Conservation (phyloP, 2,888 invertebrate genomes). For the Cryptus viduatorius region DNA sequence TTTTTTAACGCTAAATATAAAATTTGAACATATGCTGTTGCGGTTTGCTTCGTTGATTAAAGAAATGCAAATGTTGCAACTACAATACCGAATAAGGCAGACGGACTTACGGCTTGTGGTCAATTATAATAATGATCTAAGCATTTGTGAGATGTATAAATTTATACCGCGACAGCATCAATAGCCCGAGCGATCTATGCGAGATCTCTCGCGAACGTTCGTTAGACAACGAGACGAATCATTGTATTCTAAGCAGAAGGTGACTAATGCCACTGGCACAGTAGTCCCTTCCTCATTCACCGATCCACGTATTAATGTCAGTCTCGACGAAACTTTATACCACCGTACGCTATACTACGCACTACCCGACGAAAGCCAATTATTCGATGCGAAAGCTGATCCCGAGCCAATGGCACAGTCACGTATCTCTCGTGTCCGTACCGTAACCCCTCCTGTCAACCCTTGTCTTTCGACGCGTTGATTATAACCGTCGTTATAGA, state of each 20-base stretch:
- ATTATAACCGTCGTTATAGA: slow-evolving; percentile 49
- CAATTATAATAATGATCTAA: slow-evolving; percentile 63
- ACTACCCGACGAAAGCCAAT: slow-evolving; percentile 38
- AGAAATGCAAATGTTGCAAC: not conserved
- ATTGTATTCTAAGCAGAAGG: slow-evolving; percentile 58
- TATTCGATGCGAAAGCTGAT: slow-evolving; percentile 42
- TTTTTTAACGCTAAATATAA: not conserved
- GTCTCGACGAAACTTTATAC: slow-evolving; percentile 49
- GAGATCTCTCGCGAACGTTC: slow-evolving; percentile 23
- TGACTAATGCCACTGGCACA: slow-evolving; percentile 59
- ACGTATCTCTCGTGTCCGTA: slow-evolving; percentile 38
- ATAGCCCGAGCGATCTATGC: slow-evolving; percentile 51
- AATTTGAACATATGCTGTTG: too few relatives aligned
- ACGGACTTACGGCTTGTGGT: slow-evolving; percentile 26
- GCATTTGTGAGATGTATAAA: slow-evolving; percentile 9
- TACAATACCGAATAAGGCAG: slow-evolving; percentile 9
- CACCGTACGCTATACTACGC: not conserved
- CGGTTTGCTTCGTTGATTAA: too few relatives aligned
- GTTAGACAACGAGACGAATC: slow-evolving; percentile 47
- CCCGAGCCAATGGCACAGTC: slow-evolving; percentile 52
- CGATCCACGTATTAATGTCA: slow-evolving; percentile 27
- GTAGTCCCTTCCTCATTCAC: slow-evolving; percentile 48
- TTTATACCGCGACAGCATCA: slow-evolving; percentile 28
- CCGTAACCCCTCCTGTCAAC: slow-evolving; percentile 4
- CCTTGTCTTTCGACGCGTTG: slow-evolving; percentile 28